Evolutionary conservation across 2,113 vertebrate species (phyloP).

Genomic region (Fregata magnificens): DNA sequence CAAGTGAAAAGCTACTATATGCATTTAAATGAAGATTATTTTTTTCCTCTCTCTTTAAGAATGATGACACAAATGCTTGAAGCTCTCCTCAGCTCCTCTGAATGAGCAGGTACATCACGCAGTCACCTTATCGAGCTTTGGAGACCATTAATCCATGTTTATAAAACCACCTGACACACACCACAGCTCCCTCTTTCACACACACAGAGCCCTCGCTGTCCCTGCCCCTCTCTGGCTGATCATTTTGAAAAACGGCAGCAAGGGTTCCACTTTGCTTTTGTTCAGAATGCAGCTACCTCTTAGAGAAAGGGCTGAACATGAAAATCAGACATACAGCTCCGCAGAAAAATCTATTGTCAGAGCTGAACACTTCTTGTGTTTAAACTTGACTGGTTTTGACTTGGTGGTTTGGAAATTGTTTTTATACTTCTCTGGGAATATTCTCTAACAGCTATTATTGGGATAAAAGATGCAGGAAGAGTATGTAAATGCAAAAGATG

Average conservation of each 20-base stretch:
- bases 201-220: neutral
- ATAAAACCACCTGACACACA: neutral
- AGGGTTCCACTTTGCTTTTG: neutral
- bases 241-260: neutral
- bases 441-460: neutral
- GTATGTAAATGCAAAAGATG: neutral
- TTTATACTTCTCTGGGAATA: neutral
- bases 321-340: neutral
- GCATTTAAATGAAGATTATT: slow-evolving; percentile 80
- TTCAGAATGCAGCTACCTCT: neutral
- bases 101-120: neutral
- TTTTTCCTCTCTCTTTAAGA: slow-evolving; percentile 52
- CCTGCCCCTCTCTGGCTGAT: neutral
- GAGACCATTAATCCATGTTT: slow-evolving; percentile 40
- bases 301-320: neutral
- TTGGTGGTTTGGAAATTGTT: neutral
- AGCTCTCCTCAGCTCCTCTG: neutral
- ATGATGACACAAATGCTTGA: slow-evolving; percentile 55
- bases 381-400: neutral
- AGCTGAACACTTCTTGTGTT: neutral
- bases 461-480: neutral
- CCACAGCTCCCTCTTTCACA: neutral
- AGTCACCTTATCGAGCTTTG: slow-evolving; percentile 14
- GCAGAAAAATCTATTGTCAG: neutral
- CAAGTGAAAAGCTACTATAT: slow-evolving; percentile 78